Base-by-base conservation (phyloP, 1,140 invertebrate genomes). In the Charaxes varanes region DNA sequence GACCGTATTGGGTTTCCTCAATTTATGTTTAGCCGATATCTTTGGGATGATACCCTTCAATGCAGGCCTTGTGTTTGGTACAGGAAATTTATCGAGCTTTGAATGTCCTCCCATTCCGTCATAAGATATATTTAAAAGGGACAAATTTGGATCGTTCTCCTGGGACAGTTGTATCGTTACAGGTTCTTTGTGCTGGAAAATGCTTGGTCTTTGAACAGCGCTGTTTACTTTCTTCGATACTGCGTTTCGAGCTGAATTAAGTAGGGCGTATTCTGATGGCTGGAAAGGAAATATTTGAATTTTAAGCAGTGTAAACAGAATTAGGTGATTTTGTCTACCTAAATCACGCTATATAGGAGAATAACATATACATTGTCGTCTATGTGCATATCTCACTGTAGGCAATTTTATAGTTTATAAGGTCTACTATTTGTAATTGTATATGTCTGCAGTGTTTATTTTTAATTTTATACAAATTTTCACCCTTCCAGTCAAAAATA, bases 91-190 rank as follows among this genome's bases (percentile, higher is more conserved):
- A 14, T 81, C 77, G 1, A 64, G 16, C 32, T 73, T 80, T 3
- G 69, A 79, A 43, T 83, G 82, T 6, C 79, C 79, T 0, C 81
- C 81, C 3, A 83, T 54, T 0, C 81, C 81, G 16, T 84, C 70
- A 21, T 77, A 82, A 0, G 65, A 62, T 4, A 67, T 62, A 11
- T 77, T 59, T 3, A 66, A 30, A 12, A 70, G 49, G 0, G 38
- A 41, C 6, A 38, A 24, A n/a, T 50, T 46, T 0, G 38, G 14
- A 3, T 57, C 43, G 21, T 57, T 57, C 5, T 63, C 54, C 14
- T 54, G 31, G 2, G 51, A 28, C 1, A 62, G 35, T 1, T 52
- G 47, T 2, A 70, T 30, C 14, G 48, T 53, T 0, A 62, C 12
- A 0, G 54, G 34, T 22, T 65, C 53, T 14, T 66, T 74, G 21